Evolutionary conservation across 2,113 vertebrate genomes (phyloP).

Genomic region (Rhabdornis inornatus): DNA sequence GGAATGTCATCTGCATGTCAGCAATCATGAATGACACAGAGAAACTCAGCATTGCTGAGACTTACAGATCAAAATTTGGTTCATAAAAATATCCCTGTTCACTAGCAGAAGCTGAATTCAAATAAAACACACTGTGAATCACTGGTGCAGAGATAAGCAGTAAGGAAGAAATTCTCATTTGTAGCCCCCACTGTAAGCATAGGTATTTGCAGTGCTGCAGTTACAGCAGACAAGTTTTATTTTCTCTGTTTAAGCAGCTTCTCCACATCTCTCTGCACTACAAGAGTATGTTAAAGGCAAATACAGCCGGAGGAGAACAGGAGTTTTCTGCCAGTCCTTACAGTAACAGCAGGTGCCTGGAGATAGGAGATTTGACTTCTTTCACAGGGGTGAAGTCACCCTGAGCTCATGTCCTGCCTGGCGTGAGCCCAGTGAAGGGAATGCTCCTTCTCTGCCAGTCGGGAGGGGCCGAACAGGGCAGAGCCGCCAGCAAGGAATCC

Average conservation of each 20-base stretch:
- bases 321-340: not conserved
- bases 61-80: not conserved
- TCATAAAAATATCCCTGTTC: not conserved
- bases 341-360: accelerated
- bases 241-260: not conserved
- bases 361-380: not conserved
- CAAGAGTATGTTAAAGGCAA: accelerated
- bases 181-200: not conserved
- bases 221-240: not conserved
- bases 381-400: accelerated
- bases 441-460: not conserved
- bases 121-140: not conserved
- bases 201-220: not conserved
- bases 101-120: not conserved
- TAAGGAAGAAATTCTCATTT: not conserved
- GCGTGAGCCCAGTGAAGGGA: not conserved
- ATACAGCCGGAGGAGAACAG: accelerated
- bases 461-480: accelerated
- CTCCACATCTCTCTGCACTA: not conserved
- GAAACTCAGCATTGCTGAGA: not conserved
- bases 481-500: accelerated
- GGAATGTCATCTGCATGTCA: not conserved
- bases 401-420: accelerated
- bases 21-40: not conserved
- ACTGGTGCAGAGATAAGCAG: not conserved